These are phyloP conservation scores for Asobara japonica DNA, from an alignment of 1,140 invertebrate species.

Conservation along the genomic window DNA sequence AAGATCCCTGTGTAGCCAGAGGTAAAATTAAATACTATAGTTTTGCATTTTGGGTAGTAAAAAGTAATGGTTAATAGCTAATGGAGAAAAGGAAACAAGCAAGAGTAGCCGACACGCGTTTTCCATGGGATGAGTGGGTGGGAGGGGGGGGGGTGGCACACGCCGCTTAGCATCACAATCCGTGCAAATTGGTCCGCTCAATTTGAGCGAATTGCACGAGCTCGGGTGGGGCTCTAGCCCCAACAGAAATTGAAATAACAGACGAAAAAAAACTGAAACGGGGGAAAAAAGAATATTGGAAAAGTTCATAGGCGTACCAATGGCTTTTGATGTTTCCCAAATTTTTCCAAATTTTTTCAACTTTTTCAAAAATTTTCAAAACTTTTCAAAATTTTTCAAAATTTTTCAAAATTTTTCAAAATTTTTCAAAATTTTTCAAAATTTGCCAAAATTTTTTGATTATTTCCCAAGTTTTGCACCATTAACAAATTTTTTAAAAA, in stretches of 20 bases:
- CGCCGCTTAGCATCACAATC: constrained; percentile 60
- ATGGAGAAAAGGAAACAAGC: neutral
- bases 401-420: too few species aligned
- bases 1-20: neutral
- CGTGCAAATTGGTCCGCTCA: constrained; percentile 62
- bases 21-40: neutral
- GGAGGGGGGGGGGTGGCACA: constrained; percentile 4
- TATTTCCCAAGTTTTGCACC: too few species aligned
- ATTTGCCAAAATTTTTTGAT: too few species aligned
- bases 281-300: too few species aligned
- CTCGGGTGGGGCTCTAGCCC: constrained; percentile 33
- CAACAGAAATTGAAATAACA: neutral
- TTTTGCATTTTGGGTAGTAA: neutral
- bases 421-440: too few species aligned
- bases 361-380: too few species aligned
- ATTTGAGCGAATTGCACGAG: constrained; percentile 60
- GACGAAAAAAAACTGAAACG: neutral
- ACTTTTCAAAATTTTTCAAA: too few species aligned
- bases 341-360: too few species aligned
- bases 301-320: too few species aligned
- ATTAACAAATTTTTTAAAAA: too few species aligned
- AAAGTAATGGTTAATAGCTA: constrained; percentile 11
- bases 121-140: too few species aligned
- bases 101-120: constrained; percentile 19
- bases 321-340: too few species aligned